Conservation (phyloP, 2,113 vertebrate species). For the Cyprinodon variegatus region DNA sequence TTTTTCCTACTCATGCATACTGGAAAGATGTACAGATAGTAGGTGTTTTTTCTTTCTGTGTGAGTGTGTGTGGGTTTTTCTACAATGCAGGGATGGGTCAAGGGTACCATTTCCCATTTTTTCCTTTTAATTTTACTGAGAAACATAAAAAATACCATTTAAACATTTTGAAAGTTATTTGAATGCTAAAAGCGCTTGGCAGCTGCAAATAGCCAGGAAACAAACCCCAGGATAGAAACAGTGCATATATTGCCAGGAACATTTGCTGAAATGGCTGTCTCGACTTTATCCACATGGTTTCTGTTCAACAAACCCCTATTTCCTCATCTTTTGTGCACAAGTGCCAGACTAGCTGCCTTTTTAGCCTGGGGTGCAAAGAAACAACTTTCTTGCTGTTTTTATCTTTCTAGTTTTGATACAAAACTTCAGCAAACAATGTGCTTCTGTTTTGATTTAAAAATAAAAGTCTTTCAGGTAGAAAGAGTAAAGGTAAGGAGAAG, state of each 20-base stretch:
- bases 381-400: conserved; percentile 36
- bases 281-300: background rate
- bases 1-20: conserved; percentile 12
- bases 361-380: conserved; percentile 53
- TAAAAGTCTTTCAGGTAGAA: conserved; percentile 46
- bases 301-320: conserved; percentile 13
- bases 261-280: conserved; percentile 24
- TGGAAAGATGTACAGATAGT: background rate
- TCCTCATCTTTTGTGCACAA: conserved; percentile 14
- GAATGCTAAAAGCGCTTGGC: conserved; percentile 14
- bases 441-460: conserved; percentile 30
- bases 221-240: conserved; percentile 12
- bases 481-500: conserved; percentile 35
- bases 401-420: conserved; percentile 1
- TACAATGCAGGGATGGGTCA: conserved; percentile 14
- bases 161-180: conserved; percentile 4
- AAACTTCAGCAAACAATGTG: conserved; percentile 20
- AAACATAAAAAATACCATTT: background rate
- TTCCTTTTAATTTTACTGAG: conserved; percentile 8
- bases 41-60: background rate
- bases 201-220: conserved; percentile 1
- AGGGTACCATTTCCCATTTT: conserved; percentile 17
- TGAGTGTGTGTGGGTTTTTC: conserved; percentile 14
- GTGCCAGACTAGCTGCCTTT: background rate
- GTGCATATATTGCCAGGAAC: conserved; percentile 14